A percentile compares a stretch with the other conserved stretches of the same genome.
phyloP scores from a whole-genome alignment of 2,113 vertebrate genomes.

The Channa argus region DNA sequence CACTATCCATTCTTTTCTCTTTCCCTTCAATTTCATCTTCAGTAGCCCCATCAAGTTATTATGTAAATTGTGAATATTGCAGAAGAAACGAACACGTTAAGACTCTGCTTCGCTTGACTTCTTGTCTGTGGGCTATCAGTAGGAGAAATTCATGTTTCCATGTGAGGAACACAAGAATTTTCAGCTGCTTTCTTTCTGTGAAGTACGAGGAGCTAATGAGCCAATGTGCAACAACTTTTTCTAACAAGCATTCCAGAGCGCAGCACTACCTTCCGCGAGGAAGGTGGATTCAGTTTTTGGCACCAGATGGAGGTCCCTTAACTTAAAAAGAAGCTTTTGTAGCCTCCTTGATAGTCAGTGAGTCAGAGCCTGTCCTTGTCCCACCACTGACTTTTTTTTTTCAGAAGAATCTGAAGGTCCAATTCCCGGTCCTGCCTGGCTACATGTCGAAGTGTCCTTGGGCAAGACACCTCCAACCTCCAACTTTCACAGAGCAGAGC shows the following conservation, averaged over 20 bases:
- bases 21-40: not conserved
- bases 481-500: no score
- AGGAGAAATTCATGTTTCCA: not conserved
- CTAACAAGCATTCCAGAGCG: not conserved
- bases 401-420: not conserved
- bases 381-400: no score
- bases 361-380: constrained; percentile 3
- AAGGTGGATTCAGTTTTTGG: not conserved
- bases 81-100: not conserved
- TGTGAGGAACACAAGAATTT: no score
- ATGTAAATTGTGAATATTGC: not conserved
- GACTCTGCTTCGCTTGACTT: not conserved
- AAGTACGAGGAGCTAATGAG: no score
- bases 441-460: no score
- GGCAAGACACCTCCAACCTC: no score
- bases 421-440: no score
- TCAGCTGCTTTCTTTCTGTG: no score
- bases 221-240: not conserved
- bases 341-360: not conserved
- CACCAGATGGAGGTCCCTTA: not conserved
- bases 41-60: not conserved
- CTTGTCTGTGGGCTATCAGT: not conserved
- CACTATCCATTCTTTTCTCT: not conserved
- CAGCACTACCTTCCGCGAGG: not conserved
- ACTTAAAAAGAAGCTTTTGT: not conserved